phyloP scores from a whole-genome alignment of 2,888 invertebrate genomes.

The Panopea generosa region DNA sequence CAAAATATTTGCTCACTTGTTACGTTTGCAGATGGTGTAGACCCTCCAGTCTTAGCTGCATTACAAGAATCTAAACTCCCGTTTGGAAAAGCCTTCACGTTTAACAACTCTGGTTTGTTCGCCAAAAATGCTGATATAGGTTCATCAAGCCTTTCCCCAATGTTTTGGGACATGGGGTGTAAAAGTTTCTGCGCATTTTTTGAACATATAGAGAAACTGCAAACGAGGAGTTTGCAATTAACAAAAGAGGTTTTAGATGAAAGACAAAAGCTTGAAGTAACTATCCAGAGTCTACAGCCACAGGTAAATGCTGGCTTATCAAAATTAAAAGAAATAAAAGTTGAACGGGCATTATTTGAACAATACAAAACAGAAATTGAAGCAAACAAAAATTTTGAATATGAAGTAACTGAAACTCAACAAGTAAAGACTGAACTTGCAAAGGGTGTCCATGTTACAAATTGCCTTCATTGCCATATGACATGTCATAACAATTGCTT shows the following conservation, averaged over 20 bases:
- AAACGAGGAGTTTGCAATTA: slow-evolving; percentile 44
- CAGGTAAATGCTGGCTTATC: slow-evolving; percentile 4
- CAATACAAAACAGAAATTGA: slow-evolving; percentile 39
- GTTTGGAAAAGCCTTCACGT: slow-evolving; percentile 35
- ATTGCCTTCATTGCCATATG: background rate
- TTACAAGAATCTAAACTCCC: slow-evolving; percentile 49
- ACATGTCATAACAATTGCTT: background rate
- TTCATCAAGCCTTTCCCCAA: slow-evolving; percentile 7
- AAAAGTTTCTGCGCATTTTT: slow-evolving; percentile 48
- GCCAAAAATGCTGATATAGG: slow-evolving; percentile 18
- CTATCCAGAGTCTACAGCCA: slow-evolving; percentile 4
- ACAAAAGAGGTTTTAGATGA: slow-evolving; percentile 52
- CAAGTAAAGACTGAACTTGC: slow-evolving; percentile 37
- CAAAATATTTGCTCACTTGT: slow-evolving; percentile 50
- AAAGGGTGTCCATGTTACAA: background rate
- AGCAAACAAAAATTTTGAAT: slow-evolving; percentile 63
- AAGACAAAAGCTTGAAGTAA: slow-evolving; percentile 46
- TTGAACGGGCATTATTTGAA: slow-evolving; percentile 23
- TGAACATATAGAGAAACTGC: slow-evolving; percentile 24
- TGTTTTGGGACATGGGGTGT: slow-evolving; percentile 58
- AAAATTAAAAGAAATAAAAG: background rate
- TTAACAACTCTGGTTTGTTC: slow-evolving; percentile 61
- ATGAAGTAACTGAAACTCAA: slow-evolving; percentile 59
- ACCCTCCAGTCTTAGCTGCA: slow-evolving; percentile 53
- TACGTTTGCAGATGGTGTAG: slow-evolving; percentile 60